A percentile compares a stretch with the other conserved stretches of the same genome.
Evolutionary conservation across 2,797 vertebrate genomes (phyloP).

Genomic region (Xenopus petersii): DNA sequence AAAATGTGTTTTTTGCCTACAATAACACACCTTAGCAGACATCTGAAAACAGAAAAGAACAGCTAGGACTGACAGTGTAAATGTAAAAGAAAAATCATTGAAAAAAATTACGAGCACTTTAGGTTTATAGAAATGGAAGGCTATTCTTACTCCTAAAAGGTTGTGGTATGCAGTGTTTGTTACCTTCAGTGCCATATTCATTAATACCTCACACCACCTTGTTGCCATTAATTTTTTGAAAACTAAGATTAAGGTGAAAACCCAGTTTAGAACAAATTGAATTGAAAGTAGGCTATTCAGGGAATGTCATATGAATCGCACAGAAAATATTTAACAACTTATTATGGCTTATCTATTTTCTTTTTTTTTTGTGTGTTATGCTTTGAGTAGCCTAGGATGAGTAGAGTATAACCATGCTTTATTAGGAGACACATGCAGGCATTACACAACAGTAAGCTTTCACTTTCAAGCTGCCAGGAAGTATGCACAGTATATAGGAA

Average conservation of each 20-base stretch:
- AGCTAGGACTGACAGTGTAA: background rate
- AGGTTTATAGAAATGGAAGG: background rate
- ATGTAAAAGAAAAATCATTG: background rate
- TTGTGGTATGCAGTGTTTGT: background rate
- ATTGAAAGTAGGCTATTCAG: background rate
- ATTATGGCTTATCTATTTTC: no score
- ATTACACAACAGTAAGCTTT: no score
- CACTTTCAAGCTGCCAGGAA: no score
- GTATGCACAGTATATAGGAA: no score
- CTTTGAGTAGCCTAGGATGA: no score
- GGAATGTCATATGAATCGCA: no score
- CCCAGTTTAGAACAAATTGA: background rate
- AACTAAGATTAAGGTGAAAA: constrained; percentile 11
- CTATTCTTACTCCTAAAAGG: background rate
- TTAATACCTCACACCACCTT: background rate
- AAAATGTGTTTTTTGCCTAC: no score
- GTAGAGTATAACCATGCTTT: no score
- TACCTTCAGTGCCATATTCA: background rate
- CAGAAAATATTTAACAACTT: no score
- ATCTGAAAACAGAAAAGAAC: background rate
- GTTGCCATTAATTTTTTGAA: background rate
- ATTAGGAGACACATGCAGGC: no score
- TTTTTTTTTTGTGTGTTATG: no score
- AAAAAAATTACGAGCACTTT: background rate
- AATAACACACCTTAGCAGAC: background rate